Conservation (phyloP, 2,888 invertebrate genomes). For the Alcis repandata region DNA sequence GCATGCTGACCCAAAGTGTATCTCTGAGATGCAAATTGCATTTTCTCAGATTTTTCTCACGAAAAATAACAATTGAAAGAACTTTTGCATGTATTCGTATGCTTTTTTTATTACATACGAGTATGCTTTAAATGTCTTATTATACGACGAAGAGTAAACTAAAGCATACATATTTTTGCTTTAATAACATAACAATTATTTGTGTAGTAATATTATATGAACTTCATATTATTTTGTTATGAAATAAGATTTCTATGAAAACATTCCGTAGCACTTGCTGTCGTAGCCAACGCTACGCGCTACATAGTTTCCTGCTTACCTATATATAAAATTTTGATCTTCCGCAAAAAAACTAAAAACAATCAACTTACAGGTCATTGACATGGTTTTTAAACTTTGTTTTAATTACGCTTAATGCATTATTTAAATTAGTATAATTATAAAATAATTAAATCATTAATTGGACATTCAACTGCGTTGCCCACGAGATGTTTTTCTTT, state of each 20-base stretch:
- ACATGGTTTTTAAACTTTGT: neutral
- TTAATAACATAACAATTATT: neutral
- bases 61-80: neutral
- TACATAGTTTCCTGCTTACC: neutral
- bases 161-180: neutral
- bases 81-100: neutral
- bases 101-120: neutral
- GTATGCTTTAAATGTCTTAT: neutral
- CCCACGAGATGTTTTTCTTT: neutral
- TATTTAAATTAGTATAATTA: slow-evolving; percentile 12
- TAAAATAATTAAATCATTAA: neutral
- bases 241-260: neutral
- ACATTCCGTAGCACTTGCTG: neutral
- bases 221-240: no score
- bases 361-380: neutral
- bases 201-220: no score
- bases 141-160: neutral
- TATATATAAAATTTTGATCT: neutral
- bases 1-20: slow-evolving; percentile 2
- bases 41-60: neutral
- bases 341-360: neutral
- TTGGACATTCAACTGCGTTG: neutral
- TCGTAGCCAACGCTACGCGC: slow-evolving; percentile 4
- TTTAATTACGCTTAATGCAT: neutral
- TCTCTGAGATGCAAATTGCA: neutral